Evolutionary conservation across 2,113 vertebrate genomes (phyloP).

Genomic region (Theristicus caerulescens): DNA sequence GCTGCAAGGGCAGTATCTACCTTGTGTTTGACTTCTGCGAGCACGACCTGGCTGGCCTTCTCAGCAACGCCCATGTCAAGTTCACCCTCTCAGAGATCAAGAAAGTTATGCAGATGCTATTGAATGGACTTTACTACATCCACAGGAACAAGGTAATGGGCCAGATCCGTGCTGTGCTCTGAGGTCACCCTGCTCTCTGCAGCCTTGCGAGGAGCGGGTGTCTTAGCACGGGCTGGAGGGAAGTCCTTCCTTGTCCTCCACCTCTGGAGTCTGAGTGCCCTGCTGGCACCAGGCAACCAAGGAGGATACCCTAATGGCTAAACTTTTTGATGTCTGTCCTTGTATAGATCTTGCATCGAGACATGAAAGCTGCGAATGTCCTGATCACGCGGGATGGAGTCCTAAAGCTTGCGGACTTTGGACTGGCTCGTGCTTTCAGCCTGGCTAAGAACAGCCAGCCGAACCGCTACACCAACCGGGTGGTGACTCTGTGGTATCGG

Average conservation of each 20-base stretch:
- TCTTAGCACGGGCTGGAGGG: not conserved
- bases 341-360: slow-evolving; percentile 91
- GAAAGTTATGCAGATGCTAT: slow-evolving; percentile 98
- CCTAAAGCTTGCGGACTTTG: slow-evolving; percentile 95
- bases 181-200: not conserved
- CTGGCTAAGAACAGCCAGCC: slow-evolving; percentile 98
- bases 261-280: not conserved
- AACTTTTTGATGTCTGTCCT: not conserved
- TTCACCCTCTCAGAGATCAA: slow-evolving; percentile 98
- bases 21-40: slow-evolving; percentile 99
- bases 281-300: not conserved
- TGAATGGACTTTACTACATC: slow-evolving; percentile 98
- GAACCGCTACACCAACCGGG: slow-evolving; percentile 96
- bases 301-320: not conserved
- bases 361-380: slow-evolving; percentile 98
- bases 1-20: slow-evolving; percentile 98
- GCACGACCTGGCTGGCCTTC: slow-evolving; percentile 93
- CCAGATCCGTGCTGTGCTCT: not conserved
- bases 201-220: not conserved
- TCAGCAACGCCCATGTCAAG: slow-evolving; percentile 95
- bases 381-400: slow-evolving; percentile 95
- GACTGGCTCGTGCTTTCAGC: slow-evolving; percentile 94
- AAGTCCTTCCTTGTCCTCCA: not conserved
- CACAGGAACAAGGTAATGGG: slow-evolving; percentile 93
- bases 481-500: slow-evolving; percentile 96